A percentile compares a stretch with the other conserved stretches of the same genome.
phyloP scores from a whole-genome alignment of 2,113 vertebrate genomes.

The Galeopterus variegatus region DNA sequence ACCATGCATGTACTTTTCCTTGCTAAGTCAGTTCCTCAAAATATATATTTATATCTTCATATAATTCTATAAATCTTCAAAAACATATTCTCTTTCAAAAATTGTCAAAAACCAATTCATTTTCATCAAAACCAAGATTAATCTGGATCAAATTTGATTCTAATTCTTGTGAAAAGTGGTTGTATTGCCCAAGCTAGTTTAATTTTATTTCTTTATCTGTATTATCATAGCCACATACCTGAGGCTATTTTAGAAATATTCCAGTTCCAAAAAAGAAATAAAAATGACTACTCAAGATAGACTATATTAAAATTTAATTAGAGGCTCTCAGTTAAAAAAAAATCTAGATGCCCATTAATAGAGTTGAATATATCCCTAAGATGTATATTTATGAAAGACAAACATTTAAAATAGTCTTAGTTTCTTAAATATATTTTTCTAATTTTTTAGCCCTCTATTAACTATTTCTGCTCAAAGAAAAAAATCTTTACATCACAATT shows the following conservation, averaged over 20 bases:
- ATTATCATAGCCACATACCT: not conserved
- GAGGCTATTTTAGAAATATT: not conserved
- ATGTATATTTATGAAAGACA: not conserved
- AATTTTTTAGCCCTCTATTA: not conserved
- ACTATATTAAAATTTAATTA: constrained; percentile 23
- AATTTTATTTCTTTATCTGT: constrained; percentile 20
- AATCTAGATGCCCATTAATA: not conserved
- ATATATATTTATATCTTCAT: not conserved
- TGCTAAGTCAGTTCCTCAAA: not conserved
- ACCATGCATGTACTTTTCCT: not conserved
- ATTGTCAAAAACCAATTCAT: not conserved
- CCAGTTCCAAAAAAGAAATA: constrained; percentile 1
- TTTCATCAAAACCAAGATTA: constrained; percentile 2
- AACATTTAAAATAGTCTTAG: not conserved
- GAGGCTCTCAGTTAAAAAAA: not conserved
- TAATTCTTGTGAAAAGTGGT: not conserved
- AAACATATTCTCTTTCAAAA: constrained; percentile 7
- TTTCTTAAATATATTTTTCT: constrained; percentile 1
- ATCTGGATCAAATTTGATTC: constrained; percentile 6
- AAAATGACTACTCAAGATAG: not conserved
- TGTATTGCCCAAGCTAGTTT: not conserved
- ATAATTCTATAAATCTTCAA: not conserved
- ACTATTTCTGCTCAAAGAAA: not conserved
- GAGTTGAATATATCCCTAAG: not conserved
- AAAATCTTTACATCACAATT: not conserved